A percentile compares a stretch with the other conserved stretches of the same genome.
These are phyloP conservation scores for Pristionchus mayeri DNA, from an alignment of 2,888 invertebrate species.

Conservation along the genomic window DNA sequence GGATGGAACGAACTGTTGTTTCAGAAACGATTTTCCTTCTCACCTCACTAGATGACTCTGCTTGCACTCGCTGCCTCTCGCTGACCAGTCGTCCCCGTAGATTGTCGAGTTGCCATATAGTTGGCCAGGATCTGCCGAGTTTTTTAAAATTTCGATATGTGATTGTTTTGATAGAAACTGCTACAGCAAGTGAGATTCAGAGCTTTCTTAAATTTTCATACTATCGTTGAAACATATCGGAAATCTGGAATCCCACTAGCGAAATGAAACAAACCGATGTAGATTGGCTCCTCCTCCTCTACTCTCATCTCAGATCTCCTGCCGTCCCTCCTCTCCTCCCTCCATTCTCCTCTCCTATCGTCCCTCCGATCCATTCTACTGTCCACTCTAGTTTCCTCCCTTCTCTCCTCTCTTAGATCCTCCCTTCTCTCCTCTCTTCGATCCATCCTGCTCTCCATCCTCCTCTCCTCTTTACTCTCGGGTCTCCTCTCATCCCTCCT, in stretches of 20 bases:
- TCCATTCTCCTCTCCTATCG: neutral
- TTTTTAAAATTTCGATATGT: neutral
- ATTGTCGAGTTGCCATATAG: constrained; percentile 26
- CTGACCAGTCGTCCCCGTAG: constrained; percentile 45
- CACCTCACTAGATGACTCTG: constrained; percentile 40
- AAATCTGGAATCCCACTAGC: too few species aligned
- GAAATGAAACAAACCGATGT: neutral
- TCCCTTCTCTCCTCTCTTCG: neutral
- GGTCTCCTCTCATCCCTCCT: too few species aligned
- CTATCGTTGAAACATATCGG: too few species aligned
- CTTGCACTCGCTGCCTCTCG: constrained; percentile 33
- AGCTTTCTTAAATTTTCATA: too few species aligned
- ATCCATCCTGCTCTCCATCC: neutral
- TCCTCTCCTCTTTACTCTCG: neutral
- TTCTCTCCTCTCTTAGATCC: neutral
- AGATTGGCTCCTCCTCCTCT: neutral
- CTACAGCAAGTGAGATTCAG: too few species aligned
- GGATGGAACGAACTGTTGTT: neutral
- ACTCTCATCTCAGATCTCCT: too few species aligned
- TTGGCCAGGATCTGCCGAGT: neutral
- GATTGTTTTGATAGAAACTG: neutral
- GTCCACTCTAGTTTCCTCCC: neutral
- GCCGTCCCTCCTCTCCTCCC: neutral
- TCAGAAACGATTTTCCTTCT: neutral
- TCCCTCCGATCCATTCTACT: neutral